phyloP scores from a whole-genome alignment of 2,113 vertebrate genomes.

The Hirundichthys speculiger region DNA sequence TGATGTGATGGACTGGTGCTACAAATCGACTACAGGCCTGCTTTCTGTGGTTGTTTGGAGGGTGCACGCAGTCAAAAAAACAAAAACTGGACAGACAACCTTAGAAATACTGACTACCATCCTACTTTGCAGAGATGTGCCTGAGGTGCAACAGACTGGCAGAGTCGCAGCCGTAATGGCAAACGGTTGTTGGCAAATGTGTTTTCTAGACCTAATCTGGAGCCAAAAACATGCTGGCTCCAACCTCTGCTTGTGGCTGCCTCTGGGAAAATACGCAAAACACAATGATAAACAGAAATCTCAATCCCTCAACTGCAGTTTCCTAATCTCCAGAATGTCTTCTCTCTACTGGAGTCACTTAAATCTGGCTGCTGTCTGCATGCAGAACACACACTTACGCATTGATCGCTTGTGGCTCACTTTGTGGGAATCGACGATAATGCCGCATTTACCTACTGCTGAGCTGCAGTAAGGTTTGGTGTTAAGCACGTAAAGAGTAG shows the following conservation, averaged over 20 bases:
- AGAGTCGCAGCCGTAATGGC: conserved; percentile 56
- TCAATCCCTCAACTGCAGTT: conserved; percentile 25
- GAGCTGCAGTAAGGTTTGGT: conserved; percentile 31
- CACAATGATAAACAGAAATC: conserved; percentile 20
- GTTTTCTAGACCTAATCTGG: conserved; percentile 50
- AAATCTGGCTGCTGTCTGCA: conserved; percentile 34
- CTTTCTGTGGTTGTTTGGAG: no score
- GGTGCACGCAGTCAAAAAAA: no score
- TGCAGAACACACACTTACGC: conserved; percentile 28
- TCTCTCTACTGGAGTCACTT: conserved; percentile 5
- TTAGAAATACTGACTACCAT: conserved; percentile 5
- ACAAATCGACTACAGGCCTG: no score
- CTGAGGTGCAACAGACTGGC: conserved; percentile 50
- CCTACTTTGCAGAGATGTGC: conserved; percentile 30
- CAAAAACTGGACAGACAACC: no score
- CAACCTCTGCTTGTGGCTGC: conserved; percentile 40
- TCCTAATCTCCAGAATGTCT: conserved; percentile 51
- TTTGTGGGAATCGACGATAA: conserved; percentile 56
- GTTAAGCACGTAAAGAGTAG: conserved; percentile 30
- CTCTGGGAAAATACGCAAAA: conserved; percentile 24
- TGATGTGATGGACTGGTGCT: no score
- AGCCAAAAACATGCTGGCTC: conserved; percentile 43
- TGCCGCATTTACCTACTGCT: conserved; percentile 37
- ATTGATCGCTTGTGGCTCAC: conserved; percentile 46
- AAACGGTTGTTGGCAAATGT: conserved; percentile 67